Base-by-base conservation (phyloP, 2,888 invertebrate species). In the Lepidocyrtoides sp. region DNA sequence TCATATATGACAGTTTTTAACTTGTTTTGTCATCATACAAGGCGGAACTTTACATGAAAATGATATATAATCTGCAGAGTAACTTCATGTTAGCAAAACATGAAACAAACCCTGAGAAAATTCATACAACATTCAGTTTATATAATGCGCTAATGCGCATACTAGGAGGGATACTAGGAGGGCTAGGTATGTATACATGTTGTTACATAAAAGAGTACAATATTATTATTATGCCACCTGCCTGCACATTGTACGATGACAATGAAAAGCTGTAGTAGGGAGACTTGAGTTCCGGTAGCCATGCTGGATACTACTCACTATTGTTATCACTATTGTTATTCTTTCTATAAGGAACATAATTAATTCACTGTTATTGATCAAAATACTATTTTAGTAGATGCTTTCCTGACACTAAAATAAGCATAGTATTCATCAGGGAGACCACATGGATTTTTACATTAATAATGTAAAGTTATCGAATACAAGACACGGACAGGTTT, bases 281-380 rank as follows among this genome's bases (percentile, higher is more conserved):
- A 87, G 72, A 83, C n/a, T 83, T 54, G 83, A 91, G 88, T 91
- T 91, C 91, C 88, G 91, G 91, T 81, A 89, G 84, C 84, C 91
- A 91, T 91, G 89, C 88, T 91, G 91, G 23, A 63, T 51, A 51
- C 51, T 85, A 86, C 77, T 77, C 85, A 72, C 75, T 83, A 66
- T 81, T 83, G 77, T 44, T 77, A 51, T 77, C 85, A 72, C 75
- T 83, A 66, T 81, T 83, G 77, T 44, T 77, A 51, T 41, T 60
- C 23, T 83, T 54, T 17, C 29, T 29, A n/a, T 41, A 36, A 89
- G 84, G 90, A 90, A 92, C 93, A 94, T 93, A 94, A 91, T 94
- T 93, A 92, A 93, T 92, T 92, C 91, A 92, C 89, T 57, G 57
- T 32, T 93, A 93, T 92, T 86, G 93, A 93, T 93, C 91, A 81